Evolutionary conservation across 1,140 invertebrate genomes (phyloP).

Genomic region (Platyscapa corneri): DNA sequence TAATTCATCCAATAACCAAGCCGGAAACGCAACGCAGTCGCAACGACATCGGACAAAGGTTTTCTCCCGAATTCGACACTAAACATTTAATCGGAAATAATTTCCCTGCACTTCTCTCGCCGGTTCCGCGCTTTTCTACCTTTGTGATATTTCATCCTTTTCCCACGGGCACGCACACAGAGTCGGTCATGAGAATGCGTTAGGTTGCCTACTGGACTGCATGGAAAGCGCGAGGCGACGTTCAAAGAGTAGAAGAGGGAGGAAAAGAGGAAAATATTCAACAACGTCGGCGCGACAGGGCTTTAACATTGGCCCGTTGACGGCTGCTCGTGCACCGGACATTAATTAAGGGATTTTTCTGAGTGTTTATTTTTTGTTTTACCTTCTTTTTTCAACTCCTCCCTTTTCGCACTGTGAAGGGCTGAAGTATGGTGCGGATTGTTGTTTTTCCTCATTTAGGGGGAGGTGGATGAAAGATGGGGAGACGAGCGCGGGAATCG

Average conservation of each 20-base stretch:
- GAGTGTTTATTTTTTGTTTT: conserved; percentile 52
- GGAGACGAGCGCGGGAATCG: neutral
- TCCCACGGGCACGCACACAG: neutral
- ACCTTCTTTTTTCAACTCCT: neutral
- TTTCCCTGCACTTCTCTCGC: conserved; percentile 35
- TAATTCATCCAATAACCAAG: conserved; percentile 34
- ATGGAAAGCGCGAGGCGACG: conserved; percentile 30
- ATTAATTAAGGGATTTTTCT: conserved; percentile 55
- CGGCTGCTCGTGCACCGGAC: conserved; percentile 45
- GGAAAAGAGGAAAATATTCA: conserved; percentile 32
- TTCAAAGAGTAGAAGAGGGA: too few relatives aligned
- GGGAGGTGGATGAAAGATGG: conserved; percentile 38
- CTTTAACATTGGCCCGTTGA: conserved; percentile 51
- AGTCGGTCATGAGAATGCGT: conserved; percentile 31
- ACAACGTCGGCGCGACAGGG: conserved; percentile 44
- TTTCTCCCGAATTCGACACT: conserved; percentile 29
- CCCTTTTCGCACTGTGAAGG: too few relatives aligned
- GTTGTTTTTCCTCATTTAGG: conserved; percentile 3
- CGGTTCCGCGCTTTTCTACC: conserved; percentile 15
- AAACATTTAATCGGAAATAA: conserved; percentile 49
- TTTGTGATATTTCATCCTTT: conserved; percentile 47
- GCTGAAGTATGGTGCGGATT: neutral
- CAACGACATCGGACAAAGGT: neutral
- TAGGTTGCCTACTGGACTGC: conserved; percentile 13
- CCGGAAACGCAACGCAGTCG: neutral